Conservation (phyloP, 2,113 vertebrate genomes). For the Siphamia tubifer region DNA sequence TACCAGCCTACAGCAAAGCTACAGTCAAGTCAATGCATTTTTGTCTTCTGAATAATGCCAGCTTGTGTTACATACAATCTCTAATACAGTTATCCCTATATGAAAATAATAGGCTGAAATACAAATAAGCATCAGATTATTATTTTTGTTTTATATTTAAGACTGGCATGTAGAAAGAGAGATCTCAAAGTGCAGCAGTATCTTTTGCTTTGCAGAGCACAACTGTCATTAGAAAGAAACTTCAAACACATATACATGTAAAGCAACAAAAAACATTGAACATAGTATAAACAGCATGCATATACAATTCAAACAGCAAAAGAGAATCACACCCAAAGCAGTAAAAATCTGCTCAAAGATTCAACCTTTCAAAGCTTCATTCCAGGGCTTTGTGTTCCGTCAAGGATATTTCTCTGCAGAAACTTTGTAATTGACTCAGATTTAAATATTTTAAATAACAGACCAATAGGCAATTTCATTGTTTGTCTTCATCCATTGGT, state of each 20-base stretch:
- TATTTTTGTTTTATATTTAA: not conserved
- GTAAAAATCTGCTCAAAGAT: not conserved
- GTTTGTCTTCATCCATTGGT: too few species aligned
- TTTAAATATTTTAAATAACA: not conserved
- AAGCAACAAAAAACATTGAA: slow-evolving; percentile 16
- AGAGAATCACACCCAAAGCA: slow-evolving; percentile 11
- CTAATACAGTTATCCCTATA: too few species aligned
- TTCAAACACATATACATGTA: not conserved
- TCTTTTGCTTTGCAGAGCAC: slow-evolving; percentile 32
- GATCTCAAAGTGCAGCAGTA: slow-evolving; percentile 19
- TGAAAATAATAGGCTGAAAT: too few species aligned
- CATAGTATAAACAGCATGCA: slow-evolving; percentile 42
- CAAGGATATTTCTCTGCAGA: slow-evolving; percentile 62
- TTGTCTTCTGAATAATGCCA: not conserved
- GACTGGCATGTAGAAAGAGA: not conserved
- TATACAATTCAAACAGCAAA: slow-evolving; percentile 3
- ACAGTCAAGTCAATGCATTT: not conserved
- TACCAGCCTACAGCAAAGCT: not conserved
- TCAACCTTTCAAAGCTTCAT: slow-evolving; percentile 25
- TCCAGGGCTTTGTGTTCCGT: slow-evolving; percentile 12
- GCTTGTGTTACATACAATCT: too few species aligned
- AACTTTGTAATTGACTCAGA: not conserved
- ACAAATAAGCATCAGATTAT: too few species aligned
- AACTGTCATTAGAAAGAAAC: slow-evolving; percentile 16
- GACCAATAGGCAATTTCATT: too few species aligned